Evolutionary conservation across 2,113 vertebrate genomes (phyloP), one percentile per base, ranked within the genome.

Genomic region (Catagonus wagneri): DNA sequence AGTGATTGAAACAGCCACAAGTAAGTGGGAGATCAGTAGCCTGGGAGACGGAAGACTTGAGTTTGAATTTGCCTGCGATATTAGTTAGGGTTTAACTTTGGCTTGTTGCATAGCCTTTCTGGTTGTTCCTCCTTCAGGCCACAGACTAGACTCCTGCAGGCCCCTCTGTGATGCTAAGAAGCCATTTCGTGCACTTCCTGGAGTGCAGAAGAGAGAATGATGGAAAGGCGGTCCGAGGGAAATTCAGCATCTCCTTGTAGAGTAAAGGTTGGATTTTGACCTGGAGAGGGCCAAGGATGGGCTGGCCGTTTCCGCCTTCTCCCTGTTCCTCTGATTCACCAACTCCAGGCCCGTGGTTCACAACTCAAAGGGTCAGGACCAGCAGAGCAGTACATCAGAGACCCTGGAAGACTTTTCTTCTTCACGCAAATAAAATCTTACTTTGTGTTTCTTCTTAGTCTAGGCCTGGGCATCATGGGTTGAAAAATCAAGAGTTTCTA

Each of bases 81-180:
- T 90, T 90, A 92, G n/a, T 87, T 90, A 90, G n/a, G 19, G 78
- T 96, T 89, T 90, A 93, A 44, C 69, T 36, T 65, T 39, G 2
- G 22, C 4, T 76, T 90, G 7, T 78, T 7, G 36, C 20, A 56
- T 95, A 50, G 69, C 92, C 68, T 96, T 29, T 89, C 66, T 69
- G 20, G 23, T 32, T 52, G 22, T 93, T 60, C 56, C 89, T 93
- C 44, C 27, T 6, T 10, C 36, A 44, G 27, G 52, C 32, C 11
- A 79, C 10, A 5, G 32, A 25, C 6, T 89, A 56, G 74, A 69
- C 4, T 36, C 76, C 16, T 63, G 3, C 0, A 1, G 60, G 34
- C 7, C 63, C 10, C 5, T 68, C 63, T 69, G 7, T 81, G 52
- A 91, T 84, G 17, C 16, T 83, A n/a, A 69, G 66, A 74, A 75